These are phyloP conservation scores for Phenacoccus solenopsis DNA, from an alignment of 1,140 invertebrate genomes.

Conservation along the genomic window DNA sequence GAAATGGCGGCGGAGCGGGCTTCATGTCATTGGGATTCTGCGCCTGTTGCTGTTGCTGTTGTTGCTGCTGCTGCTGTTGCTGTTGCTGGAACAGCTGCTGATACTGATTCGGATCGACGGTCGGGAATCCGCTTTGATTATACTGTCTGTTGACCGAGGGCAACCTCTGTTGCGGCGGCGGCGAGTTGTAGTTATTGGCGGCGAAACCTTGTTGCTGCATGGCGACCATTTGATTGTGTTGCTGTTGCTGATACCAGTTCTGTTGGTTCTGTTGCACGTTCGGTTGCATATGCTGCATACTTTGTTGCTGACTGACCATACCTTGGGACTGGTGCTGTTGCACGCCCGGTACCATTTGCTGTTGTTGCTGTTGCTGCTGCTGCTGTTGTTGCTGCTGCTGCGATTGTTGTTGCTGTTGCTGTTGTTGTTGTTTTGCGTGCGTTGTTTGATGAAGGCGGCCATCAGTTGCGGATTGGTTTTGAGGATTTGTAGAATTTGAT, in stretches of 20 bases:
- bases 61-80: conserved; percentile 36
- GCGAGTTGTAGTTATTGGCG: background rate
- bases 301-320: conserved; percentile 33
- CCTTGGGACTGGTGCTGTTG: conserved; percentile 32
- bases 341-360: conserved; percentile 30
- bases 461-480: conserved; percentile 91
- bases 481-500: conserved; percentile 81
- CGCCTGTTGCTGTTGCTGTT: conserved; percentile 30
- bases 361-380: conserved; percentile 37
- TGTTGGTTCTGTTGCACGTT: conserved; percentile 31
- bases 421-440: conserved; percentile 18
- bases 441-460: conserved; percentile 89
- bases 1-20: background rate
- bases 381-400: conserved; percentile 36
- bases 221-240: conserved; percentile 6
- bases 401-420: conserved; percentile 32
- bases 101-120: background rate
- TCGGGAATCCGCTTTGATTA: background rate
- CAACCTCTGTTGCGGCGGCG: background rate
- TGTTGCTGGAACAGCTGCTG: conserved; percentile 30
- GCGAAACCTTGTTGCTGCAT: background rate
- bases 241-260: conserved; percentile 1
- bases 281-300: conserved; percentile 37
- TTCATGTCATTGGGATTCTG: conserved; percentile 11
- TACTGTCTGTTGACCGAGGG: background rate